Evolutionary conservation across 2,113 vertebrate species (phyloP).

Genomic region (Tichodroma muraria): DNA sequence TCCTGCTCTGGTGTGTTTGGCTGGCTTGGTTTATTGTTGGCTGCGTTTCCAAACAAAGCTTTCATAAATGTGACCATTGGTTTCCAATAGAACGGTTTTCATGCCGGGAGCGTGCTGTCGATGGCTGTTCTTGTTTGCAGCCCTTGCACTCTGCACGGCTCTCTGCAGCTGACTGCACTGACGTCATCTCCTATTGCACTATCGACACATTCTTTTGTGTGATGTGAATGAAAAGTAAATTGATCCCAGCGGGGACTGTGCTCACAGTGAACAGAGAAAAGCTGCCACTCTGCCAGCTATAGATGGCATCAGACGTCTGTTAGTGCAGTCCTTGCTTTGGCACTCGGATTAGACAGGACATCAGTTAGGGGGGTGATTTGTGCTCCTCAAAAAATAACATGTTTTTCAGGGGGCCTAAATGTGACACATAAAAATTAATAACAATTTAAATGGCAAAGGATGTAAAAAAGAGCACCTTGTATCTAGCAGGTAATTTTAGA

Average conservation of each 20-base stretch:
- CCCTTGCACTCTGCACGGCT: slow-evolving; percentile 12
- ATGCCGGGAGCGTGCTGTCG: background rate
- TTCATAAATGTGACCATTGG: background rate
- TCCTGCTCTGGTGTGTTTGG: background rate
- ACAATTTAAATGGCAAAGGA: background rate
- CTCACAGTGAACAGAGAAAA: slow-evolving; percentile 8
- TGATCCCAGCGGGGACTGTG: slow-evolving; percentile 52
- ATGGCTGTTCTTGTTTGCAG: background rate
- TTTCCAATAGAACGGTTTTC: slow-evolving; percentile 1
- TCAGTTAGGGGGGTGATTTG: background rate
- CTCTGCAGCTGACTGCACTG: slow-evolving; percentile 27
- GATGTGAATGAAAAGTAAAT: slow-evolving; percentile 62
- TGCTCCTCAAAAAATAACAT: background rate
- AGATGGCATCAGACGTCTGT: slow-evolving; percentile 45
- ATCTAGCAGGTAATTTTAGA: background rate
- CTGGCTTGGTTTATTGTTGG: background rate
- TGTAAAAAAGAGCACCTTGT: background rate
- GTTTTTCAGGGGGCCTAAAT: background rate
- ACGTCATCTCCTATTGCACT: slow-evolving; percentile 40
- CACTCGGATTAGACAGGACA: background rate
- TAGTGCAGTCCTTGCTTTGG: background rate
- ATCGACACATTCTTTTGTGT: slow-evolving; percentile 59
- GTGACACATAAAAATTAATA: background rate
- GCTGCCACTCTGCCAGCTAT: slow-evolving; percentile 3
- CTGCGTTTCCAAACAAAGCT: background rate